Conservation (phyloP, 2,113 vertebrate species). For the Podarcis raffonei region DNA sequence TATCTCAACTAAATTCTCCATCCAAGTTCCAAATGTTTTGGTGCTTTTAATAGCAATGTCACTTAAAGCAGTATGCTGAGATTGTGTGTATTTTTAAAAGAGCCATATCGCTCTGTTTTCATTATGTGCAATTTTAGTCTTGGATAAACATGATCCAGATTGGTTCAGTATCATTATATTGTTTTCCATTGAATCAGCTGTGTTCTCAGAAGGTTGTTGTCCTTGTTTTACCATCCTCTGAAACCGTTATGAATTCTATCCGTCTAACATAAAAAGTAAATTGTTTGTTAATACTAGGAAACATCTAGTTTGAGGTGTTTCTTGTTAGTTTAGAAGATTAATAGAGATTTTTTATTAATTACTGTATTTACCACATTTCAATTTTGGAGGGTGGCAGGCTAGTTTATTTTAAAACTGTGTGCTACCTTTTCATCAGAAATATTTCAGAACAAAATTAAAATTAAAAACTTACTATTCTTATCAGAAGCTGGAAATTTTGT, state of each 20-base stretch:
- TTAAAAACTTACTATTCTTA: neutral
- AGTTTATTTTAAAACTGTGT: neutral
- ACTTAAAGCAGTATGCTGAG: neutral
- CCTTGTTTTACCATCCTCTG: neutral
- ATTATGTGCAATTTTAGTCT: neutral
- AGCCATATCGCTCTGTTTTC: neutral
- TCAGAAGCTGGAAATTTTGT: neutral
- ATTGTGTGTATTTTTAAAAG: neutral
- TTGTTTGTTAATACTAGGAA: neutral
- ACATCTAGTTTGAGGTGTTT: neutral
- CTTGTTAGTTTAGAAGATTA: neutral
- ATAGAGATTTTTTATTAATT: neutral
- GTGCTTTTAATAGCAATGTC: neutral
- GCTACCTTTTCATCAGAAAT: neutral
- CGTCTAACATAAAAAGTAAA: neutral
- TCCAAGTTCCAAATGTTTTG: slow-evolving; percentile 10
- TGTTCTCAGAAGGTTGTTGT: neutral
- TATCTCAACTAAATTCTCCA: neutral
- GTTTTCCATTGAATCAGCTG: neutral
- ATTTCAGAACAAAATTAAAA: neutral
- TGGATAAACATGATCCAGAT: too few relatives aligned
- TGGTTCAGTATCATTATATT: neutral
- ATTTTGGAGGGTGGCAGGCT: neutral
- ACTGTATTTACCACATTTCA: neutral
- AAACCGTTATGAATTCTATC: neutral